A percentile compares a stretch with the other conserved stretches of the same genome.
Conservation (phyloP, 2,888 invertebrate genomes). For the Melanostoma scalare region DNA sequence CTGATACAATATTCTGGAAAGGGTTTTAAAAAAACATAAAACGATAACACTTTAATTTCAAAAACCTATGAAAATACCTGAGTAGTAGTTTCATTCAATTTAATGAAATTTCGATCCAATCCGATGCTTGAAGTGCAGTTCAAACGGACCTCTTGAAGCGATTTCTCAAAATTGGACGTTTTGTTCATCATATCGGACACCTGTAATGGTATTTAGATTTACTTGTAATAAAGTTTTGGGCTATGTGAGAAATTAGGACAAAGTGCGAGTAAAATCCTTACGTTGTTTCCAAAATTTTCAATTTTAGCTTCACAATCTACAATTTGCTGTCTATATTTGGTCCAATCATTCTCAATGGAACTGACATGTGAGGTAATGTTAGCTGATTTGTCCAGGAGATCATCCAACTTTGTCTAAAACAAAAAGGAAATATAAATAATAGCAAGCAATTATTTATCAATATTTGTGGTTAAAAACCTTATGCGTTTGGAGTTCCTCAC, state of each 20-base stretch:
- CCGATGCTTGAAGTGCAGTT: slow-evolving; percentile 43
- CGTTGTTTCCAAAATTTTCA: slow-evolving; percentile 77
- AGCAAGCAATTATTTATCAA: background rate
- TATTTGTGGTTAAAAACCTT: slow-evolving; percentile 74
- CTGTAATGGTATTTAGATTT: slow-evolving; percentile 34
- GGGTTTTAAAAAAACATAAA: background rate
- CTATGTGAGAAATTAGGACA: too few species aligned
- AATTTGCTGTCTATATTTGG: slow-evolving; percentile 78
- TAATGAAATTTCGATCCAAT: slow-evolving; percentile 28
- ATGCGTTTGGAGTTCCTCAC: slow-evolving; percentile 77
- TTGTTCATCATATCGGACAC: slow-evolving; percentile 50
- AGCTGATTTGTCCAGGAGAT: slow-evolving; percentile 78
- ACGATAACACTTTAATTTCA: background rate
- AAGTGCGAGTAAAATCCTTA: slow-evolving; percentile 64
- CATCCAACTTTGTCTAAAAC: slow-evolving; percentile 78
- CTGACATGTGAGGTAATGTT: slow-evolving; percentile 80
- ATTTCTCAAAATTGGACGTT: slow-evolving; percentile 52
- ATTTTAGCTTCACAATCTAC: slow-evolving; percentile 76
- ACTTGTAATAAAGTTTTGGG: background rate
- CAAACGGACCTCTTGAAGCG: slow-evolving; percentile 37
- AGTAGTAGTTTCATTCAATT: slow-evolving; percentile 24
- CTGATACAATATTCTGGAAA: background rate
- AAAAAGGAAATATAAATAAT: slow-evolving; percentile 2
- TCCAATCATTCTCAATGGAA: slow-evolving; percentile 80
- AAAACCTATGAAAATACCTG: slow-evolving; percentile 26